These are phyloP conservation scores for Plumapathes pennacea DNA, from an alignment of 92 coral and sea anemone species.

Conservation along the genomic window DNA sequence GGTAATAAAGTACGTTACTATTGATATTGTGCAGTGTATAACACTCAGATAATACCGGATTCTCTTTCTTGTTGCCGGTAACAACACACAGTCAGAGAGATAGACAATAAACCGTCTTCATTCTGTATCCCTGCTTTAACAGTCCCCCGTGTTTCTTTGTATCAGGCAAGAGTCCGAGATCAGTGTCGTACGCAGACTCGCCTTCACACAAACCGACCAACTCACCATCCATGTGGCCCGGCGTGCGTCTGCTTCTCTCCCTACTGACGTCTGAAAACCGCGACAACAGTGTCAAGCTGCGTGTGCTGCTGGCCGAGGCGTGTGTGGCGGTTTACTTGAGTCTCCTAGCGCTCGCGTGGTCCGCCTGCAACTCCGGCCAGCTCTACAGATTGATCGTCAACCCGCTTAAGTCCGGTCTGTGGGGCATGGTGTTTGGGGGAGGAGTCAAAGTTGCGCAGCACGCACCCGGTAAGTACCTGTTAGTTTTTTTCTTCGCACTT, in stretches of 20 bases:
- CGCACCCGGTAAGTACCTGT: slow-evolving; percentile 50
- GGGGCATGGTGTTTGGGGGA: slow-evolving; percentile 98
- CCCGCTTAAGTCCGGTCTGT: slow-evolving; percentile 78
- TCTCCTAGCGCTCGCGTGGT: slow-evolving; percentile 87
- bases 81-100: too few relatives aligned
- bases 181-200: too few relatives aligned
- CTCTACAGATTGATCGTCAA: slow-evolving; percentile 77
- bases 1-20: too few relatives aligned
- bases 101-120: too few relatives aligned
- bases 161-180: too few relatives aligned
- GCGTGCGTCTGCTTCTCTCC: slow-evolving; percentile 88
- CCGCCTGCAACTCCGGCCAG: slow-evolving; percentile 87
- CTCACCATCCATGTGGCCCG: slow-evolving; percentile 91
- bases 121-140: too few relatives aligned
- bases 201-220: slow-evolving; percentile 73
- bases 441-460: slow-evolving; percentile 68
- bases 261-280: slow-evolving; percentile 84
- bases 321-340: slow-evolving; percentile 97
- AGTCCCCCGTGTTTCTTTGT: too few relatives aligned
- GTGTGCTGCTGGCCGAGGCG: slow-evolving; percentile 84
- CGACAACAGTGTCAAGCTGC: slow-evolving; percentile 88
- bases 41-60: too few relatives aligned
- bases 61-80: too few relatives aligned
- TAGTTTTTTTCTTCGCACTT: too few relatives aligned
- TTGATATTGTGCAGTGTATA: too few relatives aligned